Evolutionary conservation across 2,113 vertebrate genomes (phyloP).

Genomic region (Peromyscus maniculatus): DNA sequence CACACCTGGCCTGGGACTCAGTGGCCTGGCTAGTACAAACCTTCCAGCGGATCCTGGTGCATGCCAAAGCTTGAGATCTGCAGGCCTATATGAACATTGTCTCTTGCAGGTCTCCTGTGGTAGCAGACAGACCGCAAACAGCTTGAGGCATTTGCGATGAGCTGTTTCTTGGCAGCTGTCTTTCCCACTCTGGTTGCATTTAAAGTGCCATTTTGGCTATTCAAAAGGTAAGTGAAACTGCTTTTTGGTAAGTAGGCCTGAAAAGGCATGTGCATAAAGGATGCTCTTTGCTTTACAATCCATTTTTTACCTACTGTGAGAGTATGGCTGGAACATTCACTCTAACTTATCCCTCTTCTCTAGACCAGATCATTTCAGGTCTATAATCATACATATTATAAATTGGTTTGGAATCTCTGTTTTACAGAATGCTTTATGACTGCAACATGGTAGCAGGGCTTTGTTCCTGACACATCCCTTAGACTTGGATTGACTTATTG

Average conservation of each 20-base stretch:
- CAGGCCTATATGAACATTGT: background rate
- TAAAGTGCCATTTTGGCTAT: constrained; percentile 78
- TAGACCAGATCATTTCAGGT: constrained; percentile 54
- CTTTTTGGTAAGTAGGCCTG: constrained; percentile 64
- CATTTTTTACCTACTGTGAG: constrained; percentile 57
- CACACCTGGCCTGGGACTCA: background rate
- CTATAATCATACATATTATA: constrained; percentile 46
- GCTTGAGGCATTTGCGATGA: constrained; percentile 56
- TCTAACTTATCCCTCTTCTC: constrained; percentile 47
- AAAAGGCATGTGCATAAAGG: constrained; percentile 62
- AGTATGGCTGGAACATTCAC: constrained; percentile 45
- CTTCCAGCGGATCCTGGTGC: background rate
- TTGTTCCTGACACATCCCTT: constrained; percentile 20
- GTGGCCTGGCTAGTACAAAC: background rate
- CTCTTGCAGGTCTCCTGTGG: constrained; percentile 40
- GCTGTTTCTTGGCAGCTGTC: constrained; percentile 77
- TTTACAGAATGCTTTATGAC: constrained; percentile 61
- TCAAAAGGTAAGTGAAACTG: constrained; percentile 75
- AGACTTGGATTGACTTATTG: background rate
- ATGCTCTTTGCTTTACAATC: constrained; percentile 44
- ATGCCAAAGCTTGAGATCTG: background rate
- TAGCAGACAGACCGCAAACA: constrained; percentile 3
- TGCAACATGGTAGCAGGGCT: background rate
- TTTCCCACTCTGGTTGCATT: constrained; percentile 74
- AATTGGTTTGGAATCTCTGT: constrained; percentile 58